Conservation (phyloP, 1,140 invertebrate genomes). For the Lysiphlebus fabarum region DNA sequence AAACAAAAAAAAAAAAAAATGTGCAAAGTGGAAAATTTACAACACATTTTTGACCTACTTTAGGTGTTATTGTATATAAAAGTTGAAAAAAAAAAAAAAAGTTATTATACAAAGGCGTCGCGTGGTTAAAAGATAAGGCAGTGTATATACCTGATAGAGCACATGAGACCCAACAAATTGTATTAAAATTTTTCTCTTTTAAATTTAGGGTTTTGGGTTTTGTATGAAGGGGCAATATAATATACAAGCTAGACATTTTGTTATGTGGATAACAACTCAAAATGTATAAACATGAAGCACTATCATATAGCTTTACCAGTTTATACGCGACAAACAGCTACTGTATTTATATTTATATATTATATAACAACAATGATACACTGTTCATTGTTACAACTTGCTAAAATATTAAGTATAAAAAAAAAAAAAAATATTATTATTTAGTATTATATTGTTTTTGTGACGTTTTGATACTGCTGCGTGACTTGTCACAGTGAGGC, state of each 20-base stretch:
- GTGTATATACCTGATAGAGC: background rate
- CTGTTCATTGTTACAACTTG: background rate
- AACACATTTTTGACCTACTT: too few relatives aligned
- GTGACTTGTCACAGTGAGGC: slow-evolving; percentile 55
- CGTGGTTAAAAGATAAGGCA: slow-evolving; percentile 18
- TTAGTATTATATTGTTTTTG: background rate
- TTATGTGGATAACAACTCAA: slow-evolving; percentile 2
- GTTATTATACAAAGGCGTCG: slow-evolving; percentile 1
- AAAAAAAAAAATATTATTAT: background rate
- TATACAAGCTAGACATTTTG: background rate
- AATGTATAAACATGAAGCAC: slow-evolving; percentile 1
- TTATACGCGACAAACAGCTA: too few relatives aligned
- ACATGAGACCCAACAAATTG: slow-evolving; percentile 7
- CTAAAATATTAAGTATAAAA: slow-evolving; percentile 1
- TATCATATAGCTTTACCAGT: background rate
- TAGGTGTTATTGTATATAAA: background rate
- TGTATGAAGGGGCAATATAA: slow-evolving; percentile 9
- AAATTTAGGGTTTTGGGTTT: slow-evolving; percentile 18
- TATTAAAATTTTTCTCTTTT: slow-evolving; percentile 23
- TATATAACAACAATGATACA: too few relatives aligned
- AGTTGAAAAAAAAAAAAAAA: slow-evolving; percentile 3
- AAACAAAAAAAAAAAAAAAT: too few relatives aligned
- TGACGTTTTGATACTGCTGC: slow-evolving; percentile 34
- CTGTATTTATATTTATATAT: too few relatives aligned
- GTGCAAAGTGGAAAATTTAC: too few relatives aligned